Percentiles rank a stretch among this genome's conserved stretches.
These are phyloP conservation scores for Drosophila guanche DNA, from an alignment of 1,140 invertebrate species.

Conservation along the genomic window DNA sequence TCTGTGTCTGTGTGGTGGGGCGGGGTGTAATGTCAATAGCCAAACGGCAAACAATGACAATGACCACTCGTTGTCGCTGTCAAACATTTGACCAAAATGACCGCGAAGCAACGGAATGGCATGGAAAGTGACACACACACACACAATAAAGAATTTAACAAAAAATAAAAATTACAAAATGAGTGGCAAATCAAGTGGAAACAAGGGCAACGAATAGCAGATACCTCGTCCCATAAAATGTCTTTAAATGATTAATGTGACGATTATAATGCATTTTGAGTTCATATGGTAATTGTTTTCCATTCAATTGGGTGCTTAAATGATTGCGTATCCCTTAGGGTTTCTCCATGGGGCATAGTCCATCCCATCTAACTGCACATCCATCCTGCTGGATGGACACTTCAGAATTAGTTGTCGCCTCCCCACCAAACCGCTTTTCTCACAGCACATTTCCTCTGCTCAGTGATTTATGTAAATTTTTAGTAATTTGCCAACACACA, in stretches of 20 bases:
- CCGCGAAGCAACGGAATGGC: constrained; percentile 17
- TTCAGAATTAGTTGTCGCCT: too few species aligned
- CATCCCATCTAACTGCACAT: too few species aligned
- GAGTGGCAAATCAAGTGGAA: too few species aligned
- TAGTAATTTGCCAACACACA: constrained; percentile 65
- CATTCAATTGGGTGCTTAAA: too few species aligned
- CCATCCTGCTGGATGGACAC: too few species aligned
- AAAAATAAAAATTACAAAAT: background rate
- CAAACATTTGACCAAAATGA: constrained; percentile 71
- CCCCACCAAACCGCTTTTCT: constrained; percentile 27
- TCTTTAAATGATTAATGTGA: too few species aligned
- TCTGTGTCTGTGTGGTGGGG: background rate
- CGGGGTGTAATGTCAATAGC: constrained; percentile 14
- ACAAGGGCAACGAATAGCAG: too few species aligned
- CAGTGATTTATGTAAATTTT: constrained; percentile 74
- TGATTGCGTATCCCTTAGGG: too few species aligned
- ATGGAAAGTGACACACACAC: constrained; percentile 30
- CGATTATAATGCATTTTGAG: too few species aligned
- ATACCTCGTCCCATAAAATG: too few species aligned
- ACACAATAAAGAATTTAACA: constrained; percentile 31
- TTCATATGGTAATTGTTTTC: too few species aligned
- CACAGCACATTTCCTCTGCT: constrained; percentile 21
- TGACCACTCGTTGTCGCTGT: constrained; percentile 65
- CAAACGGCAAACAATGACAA: constrained; percentile 70
- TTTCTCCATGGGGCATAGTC: too few species aligned